These are phyloP conservation scores for Neomonachus schauinslandi DNA, from an alignment of 2,113 vertebrate species.

Conservation along the genomic window DNA sequence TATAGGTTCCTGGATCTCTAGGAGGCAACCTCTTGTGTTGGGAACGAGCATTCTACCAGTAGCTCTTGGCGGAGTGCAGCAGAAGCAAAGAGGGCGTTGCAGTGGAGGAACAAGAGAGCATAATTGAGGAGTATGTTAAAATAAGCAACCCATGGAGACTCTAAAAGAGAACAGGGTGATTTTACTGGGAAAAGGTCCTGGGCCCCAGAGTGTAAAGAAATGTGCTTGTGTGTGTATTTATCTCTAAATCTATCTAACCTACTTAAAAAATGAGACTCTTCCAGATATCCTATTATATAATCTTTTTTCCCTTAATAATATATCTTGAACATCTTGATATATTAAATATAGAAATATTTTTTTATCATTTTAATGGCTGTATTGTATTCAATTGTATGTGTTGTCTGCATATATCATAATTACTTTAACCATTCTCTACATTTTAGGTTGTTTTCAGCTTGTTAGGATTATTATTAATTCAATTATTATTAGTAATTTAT, in stretches of 20 bases:
- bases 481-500: neutral
- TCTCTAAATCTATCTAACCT: neutral
- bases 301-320: neutral
- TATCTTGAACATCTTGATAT: neutral
- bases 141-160: too few species aligned
- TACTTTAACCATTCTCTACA: neutral
- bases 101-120: too few species aligned
- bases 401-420: neutral
- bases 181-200: too few species aligned
- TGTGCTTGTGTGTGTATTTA: too few species aligned
- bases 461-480: neutral
- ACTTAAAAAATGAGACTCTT: neutral
- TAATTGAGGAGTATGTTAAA: too few species aligned
- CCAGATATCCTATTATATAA: neutral
- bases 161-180: too few species aligned
- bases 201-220: too few species aligned
- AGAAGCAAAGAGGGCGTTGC: too few species aligned
- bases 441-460: neutral
- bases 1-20: too few species aligned
- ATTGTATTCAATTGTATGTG: neutral
- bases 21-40: too few species aligned
- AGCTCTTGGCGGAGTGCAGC: too few species aligned
- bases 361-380: neutral
- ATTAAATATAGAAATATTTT: neutral
- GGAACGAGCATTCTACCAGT: too few species aligned